Base-by-base conservation (phyloP, 2,113 vertebrate species). In the Amia ocellicauda region DNA sequence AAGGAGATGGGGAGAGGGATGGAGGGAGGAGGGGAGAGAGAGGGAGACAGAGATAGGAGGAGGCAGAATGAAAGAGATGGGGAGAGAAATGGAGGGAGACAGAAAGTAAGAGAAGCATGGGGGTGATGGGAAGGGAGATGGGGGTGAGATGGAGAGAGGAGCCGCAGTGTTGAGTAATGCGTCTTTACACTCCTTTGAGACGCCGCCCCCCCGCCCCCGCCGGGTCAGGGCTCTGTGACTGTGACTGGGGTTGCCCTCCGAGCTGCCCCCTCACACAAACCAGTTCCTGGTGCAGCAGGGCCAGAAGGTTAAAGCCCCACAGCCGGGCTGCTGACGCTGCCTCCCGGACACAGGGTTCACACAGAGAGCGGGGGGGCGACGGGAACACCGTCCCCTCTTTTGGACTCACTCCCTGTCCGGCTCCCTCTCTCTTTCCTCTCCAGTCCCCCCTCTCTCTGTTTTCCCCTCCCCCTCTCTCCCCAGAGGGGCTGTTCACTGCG, bases 1-100 rank as follows among this genome's bases (percentile, higher is more conserved):
- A 26, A 17, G n/a, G 29, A 11, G 13, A 16, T 4, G 36, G 51
- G 51, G n/a, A 45, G 23, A n/a, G n/a, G 58, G 13, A 41, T 53
- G 56, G 43, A 24, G 54, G 23, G 22, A 1, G 3, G 42, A 17
- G 9, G 40, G 67, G 62, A 65, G 60, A 74, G 70, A 9, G 70
- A 66, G 61, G 67, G 71, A 68, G 72, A 1, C 73, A 71, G 73
- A 73, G 74, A 83, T 74, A 75, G 87, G 87, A 87, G 83, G 85
- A 88, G 22, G 66, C 20, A 56, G 10, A 14, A 13, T 24, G 4
- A 16, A 20, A 50, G 65, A 64, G 60, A 74, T n/a, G 22, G 68
- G 71, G 70, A 66, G 66, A 57, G 41, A 66, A 49, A 71, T 47
- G 10, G 49, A 52, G 17, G 49, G 23, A 29, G 14, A 60, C 26